These are phyloP conservation scores for Ectemnius continuus DNA, from an alignment of 2,888 invertebrate genomes.

Conservation along the genomic window DNA sequence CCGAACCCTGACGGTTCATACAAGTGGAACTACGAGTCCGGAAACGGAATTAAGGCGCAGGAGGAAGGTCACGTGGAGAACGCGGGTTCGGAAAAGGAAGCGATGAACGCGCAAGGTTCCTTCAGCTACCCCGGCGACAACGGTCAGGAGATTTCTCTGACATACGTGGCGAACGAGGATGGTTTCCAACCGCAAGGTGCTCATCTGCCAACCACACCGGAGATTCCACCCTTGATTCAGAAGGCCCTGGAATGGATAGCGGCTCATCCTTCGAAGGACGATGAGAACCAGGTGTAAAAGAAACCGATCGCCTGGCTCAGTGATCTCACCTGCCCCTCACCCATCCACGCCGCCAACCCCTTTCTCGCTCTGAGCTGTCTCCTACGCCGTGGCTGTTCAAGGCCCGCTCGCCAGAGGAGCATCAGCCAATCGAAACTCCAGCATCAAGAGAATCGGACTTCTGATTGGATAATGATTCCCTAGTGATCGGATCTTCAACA, in stretches of 20 bases:
- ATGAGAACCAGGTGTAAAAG: slow-evolving; percentile 58
- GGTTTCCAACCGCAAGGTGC: slow-evolving; percentile 76
- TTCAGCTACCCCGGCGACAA: slow-evolving; percentile 76
- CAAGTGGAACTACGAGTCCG: slow-evolving; percentile 76
- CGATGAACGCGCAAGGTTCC: slow-evolving; percentile 72
- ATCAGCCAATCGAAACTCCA: too few species aligned
- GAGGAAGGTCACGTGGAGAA: slow-evolving; percentile 75
- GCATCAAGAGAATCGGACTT: too few species aligned
- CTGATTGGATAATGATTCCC: too few species aligned
- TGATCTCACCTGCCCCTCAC: slow-evolving; percentile 56
- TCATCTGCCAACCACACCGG: slow-evolving; percentile 76
- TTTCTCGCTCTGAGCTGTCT: slow-evolving; percentile 1
- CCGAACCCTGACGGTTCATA: slow-evolving; percentile 75
- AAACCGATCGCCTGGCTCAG: slow-evolving; percentile 33
- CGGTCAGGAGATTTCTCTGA: slow-evolving; percentile 73
- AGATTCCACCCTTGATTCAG: slow-evolving; percentile 74
- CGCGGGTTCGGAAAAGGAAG: slow-evolving; percentile 70
- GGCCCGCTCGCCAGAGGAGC: too few species aligned
- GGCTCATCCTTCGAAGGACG: slow-evolving; percentile 67
- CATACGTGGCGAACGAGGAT: slow-evolving; percentile 76
- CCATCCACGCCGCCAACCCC: neutral
- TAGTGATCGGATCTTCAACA: too few species aligned
- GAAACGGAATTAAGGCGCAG: slow-evolving; percentile 78
- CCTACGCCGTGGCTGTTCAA: neutral
- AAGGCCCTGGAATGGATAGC: slow-evolving; percentile 73